Base-by-base conservation (phyloP, 2,797 vertebrate genomes). In the Merluccius polli region DNA sequence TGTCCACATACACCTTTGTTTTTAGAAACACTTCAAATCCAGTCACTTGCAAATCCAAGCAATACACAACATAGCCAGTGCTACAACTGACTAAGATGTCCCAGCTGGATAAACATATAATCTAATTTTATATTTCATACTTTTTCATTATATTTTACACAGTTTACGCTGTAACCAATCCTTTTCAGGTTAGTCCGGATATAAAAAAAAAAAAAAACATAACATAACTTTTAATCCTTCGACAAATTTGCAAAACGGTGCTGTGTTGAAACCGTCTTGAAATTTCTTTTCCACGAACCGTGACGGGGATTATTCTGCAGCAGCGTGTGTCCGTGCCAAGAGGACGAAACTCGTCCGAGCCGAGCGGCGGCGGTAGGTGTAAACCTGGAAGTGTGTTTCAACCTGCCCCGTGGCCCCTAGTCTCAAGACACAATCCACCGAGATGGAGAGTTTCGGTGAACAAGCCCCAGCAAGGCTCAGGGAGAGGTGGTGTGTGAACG, bases 391-490 rank as follows among this genome's bases (percentile, higher is more conserved):
- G 84, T 88, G 77, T 92, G 91, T 91, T 86, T 71, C 73, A 88
- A 90, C 91, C 81, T 92, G 91, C 87, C 86, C 76, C 2, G 0
- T 75, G 72, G 77, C 79, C 84, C 16, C 1, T 48, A 52, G 75
- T 89, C 83, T 84, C 77, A 73, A 80, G 73, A 84, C 59, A 78
- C 79, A 76, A 75, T 82, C 76, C 76, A 35, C 65, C 86, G 84
- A 87, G 85, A 85, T 81, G 80, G 75, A 1, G 78, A 78, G 89
- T 91, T 92, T 91, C 88, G 87, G 79, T 78, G 85, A 76, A 90
- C 91, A 92, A 86, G 90, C 89, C 89, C 89, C 83, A 89, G 87
- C 89, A 33, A 83, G 88, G 84, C 75, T 76, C 24, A 18, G 72
- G 33, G 48, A 80, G 78, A 79, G 63, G 12, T 71, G 36, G 81